Base-by-base conservation (phyloP, 2,113 vertebrate genomes). In the Entelurus aequoreus region DNA sequence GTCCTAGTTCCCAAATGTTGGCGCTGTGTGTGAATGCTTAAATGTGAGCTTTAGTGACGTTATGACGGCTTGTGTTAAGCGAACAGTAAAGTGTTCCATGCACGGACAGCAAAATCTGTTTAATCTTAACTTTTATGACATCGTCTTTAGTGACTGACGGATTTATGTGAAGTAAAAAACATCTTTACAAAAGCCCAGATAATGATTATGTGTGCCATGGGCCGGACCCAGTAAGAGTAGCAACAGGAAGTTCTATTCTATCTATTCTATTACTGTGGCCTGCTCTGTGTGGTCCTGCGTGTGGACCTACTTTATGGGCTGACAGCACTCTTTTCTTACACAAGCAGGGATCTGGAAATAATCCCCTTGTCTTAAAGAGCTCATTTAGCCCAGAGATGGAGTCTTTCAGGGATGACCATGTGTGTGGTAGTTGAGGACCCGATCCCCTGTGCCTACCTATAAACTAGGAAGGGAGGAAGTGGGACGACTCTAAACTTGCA, bases 301-400 rank as follows among this genome's bases (percentile, higher is more conserved):
- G 71, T 68, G 71, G 76, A 76, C 79, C 74, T 69, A 68, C 82
- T 88, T 88, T 88, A 88, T 84, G 76, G 84, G 77, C 85, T 83
- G 83, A 87, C 83, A 87, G 82, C 82, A 84, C 81, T 73, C 72
- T 81, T 77, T 28, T 85, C 78, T 86, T 84, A 84, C 87, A 86
- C 82, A 86, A 85, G 71, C 78, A 68, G 81, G 81, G 85, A 87
- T 88, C 85, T 88, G 85, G 87, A 86, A 88, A 81, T 86, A 87
- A 88, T 88, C 84, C 87, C 64, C 65, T 80, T 79, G 76, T 86
- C 74, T 88, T 86, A 87, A 86, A 87, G 83, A 84, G 82, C 83
- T 88, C 83, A 88, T 88, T 86, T 87, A 81, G 80, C 66, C 65
- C 61, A 62, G 75, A 79, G 77, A 84, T 76, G 81, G 69, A 85